Evolutionary conservation across 2,797 vertebrate genomes (phyloP), one percentile per base, ranked within the genome.

Genomic region (Sebastes elongatus): DNA sequence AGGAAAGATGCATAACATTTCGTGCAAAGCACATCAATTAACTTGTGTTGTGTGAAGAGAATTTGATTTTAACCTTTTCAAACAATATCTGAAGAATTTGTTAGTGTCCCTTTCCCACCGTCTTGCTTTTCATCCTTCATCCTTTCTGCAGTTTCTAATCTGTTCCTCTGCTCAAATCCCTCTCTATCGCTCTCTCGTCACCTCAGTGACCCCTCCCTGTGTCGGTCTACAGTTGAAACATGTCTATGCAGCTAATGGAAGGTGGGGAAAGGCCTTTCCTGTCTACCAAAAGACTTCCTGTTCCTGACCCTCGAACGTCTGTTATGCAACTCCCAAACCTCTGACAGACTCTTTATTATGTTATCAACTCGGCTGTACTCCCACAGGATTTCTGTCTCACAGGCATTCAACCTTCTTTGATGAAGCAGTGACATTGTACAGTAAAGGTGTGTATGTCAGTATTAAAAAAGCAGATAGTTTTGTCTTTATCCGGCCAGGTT

Each of bases 241-340:
- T 91, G 93, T 82, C 71, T 55, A 18, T 80, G 81, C 35, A 74
- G 85, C 83, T 92, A 85, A 92, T 92, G 86, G 84, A 87, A 88
- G 89, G 88, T 96, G 96, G 95, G 93, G 90, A 96, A 95, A 80
- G 81, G 91, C 94, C 93, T 96, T 96, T 96, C 96, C 96, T 94
- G 94, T 95, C 95, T 85, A 93, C 93, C 88, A 88, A 93, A 96
- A 95, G 93, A 96, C 82, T 91, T 94, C 92, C 96, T 95, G 94
- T 92, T 94, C 81, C 93, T 92, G 94, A 95, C 94, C 95, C 68
- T 18, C 22, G 7, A 56, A n/a, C 11, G 14, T 28, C 56, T 82
- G 55, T 85, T 85, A 74, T 16, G 56, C 8, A 87, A 85, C 76
- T 80, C 28, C n/a, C 27, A 76, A 65, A 64, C 28, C 42, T 53